Conservation (phyloP, 2,888 invertebrate species). For the Latheticus oryzae region DNA sequence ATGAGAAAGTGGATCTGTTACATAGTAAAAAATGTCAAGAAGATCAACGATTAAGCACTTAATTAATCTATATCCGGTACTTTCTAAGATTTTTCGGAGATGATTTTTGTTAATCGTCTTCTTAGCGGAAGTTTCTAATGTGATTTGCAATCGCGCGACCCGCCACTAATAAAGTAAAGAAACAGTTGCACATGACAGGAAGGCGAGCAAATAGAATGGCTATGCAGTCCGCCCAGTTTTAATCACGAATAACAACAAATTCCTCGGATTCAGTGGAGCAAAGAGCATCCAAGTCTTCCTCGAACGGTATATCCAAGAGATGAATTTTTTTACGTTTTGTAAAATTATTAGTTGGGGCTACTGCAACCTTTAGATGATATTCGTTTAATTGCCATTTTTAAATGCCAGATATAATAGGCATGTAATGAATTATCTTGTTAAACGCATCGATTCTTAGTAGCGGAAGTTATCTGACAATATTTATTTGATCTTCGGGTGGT, state of each 20-base stretch:
- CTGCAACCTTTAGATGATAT: constrained; percentile 39
- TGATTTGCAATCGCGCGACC: constrained; percentile 51
- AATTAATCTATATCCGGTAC: too few relatives aligned
- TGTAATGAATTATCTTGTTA: constrained; percentile 39
- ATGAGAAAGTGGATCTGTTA: constrained; percentile 57
- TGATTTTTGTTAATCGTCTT: constrained; percentile 27
- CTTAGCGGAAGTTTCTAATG: constrained; percentile 51
- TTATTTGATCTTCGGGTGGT: too few relatives aligned
- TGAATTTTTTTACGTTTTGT: constrained; percentile 19
- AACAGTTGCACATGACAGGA: constrained; percentile 59
- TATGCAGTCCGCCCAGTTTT: constrained; percentile 60
- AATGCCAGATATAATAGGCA: constrained; percentile 52
- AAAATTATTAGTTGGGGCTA: constrained; percentile 34
- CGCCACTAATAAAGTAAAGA: constrained; percentile 56
- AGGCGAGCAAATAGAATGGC: constrained; percentile 58
- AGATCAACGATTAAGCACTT: too few relatives aligned
- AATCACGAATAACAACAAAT: constrained; percentile 62
- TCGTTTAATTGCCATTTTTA: constrained; percentile 52
- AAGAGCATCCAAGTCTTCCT: constrained; percentile 50
- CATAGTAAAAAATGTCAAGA: too few relatives aligned
- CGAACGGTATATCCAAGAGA: constrained; percentile 32
- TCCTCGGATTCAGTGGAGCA: constrained; percentile 59
- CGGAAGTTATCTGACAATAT: constrained; percentile 24
- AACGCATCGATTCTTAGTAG: constrained; percentile 19
- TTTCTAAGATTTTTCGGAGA: too few relatives aligned